Conservation (phyloP, 2,113 vertebrate species). For the Barnardius zonarius region DNA sequence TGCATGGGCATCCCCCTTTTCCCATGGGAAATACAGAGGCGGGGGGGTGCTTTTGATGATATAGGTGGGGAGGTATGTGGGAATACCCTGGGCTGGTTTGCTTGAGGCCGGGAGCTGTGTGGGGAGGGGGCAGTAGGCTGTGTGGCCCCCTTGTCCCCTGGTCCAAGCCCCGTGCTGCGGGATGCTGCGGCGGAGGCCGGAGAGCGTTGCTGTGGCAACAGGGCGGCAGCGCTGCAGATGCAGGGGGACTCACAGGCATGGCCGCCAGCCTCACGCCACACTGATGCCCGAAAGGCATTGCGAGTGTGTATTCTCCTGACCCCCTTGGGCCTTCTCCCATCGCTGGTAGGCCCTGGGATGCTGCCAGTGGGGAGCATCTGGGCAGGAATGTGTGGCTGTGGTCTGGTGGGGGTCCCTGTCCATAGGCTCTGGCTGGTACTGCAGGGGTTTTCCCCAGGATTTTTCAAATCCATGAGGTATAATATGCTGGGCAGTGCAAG, state of each 20-base stretch:
- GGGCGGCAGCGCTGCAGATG: not conserved
- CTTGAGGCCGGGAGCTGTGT: accelerated
- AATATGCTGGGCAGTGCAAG: accelerated
- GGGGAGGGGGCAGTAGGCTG: not conserved
- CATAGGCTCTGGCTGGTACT: accelerated
- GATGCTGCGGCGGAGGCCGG: slow-evolving; percentile 13
- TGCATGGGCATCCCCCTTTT: not conserved
- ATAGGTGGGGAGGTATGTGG: accelerated
- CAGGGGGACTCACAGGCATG: not conserved
- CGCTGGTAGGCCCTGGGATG: accelerated
- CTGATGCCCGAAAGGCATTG: accelerated
- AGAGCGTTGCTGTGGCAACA: slow-evolving; percentile 52
- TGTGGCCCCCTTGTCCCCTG: accelerated
- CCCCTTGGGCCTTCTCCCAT: accelerated
- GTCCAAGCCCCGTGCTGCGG: not conserved
- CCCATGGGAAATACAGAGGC: accelerated
- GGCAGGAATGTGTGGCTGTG: not conserved
- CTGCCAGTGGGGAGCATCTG: not conserved
- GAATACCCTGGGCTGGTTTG: not conserved
- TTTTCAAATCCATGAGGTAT: not conserved
- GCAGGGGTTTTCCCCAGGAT: not conserved
- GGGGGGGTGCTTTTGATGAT: accelerated
- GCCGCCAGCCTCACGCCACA: not conserved
- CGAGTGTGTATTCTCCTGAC: accelerated
- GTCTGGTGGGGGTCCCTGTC: accelerated